Evolutionary conservation across 2,888 invertebrate genomes (phyloP).

Genomic region (Piscicola geometra): DNA sequence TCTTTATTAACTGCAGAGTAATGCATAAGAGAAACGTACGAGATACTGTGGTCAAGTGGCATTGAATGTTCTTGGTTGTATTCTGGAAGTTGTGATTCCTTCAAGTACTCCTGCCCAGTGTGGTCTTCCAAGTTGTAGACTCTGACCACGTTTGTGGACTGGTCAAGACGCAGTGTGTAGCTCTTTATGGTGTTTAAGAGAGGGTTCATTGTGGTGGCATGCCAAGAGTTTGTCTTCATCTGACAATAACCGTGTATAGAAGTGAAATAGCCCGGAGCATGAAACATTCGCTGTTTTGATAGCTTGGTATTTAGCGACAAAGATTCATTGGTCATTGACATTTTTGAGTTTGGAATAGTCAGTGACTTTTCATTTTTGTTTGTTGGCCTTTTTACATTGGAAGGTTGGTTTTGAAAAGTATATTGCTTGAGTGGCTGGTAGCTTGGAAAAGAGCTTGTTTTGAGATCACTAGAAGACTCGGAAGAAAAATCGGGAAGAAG

Average conservation of each 20-base stretch:
- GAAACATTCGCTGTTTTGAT: too few species aligned
- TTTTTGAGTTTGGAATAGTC: not conserved
- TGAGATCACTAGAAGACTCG: too few species aligned
- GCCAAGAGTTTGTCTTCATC: not conserved
- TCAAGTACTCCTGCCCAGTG: not conserved
- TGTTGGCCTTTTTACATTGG: not conserved
- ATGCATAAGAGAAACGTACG: not conserved
- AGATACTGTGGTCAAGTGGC: not conserved
- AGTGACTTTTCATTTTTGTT: not conserved
- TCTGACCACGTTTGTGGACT: slow-evolving; percentile 9
- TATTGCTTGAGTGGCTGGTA: too few species aligned
- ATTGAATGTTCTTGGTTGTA: not conserved
- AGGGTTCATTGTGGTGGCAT: not conserved
- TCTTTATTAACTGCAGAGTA: not conserved
- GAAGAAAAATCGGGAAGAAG: too few species aligned
- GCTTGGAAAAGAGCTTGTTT: too few species aligned
- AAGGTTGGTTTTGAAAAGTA: not conserved
- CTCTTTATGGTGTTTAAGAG: too few species aligned
- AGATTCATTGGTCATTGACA: not conserved
- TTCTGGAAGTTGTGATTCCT: not conserved
- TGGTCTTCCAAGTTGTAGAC: not conserved
- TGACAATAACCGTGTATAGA: not conserved
- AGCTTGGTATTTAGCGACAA: not conserved
- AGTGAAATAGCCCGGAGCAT: not conserved
- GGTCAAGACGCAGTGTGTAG: not conserved